Base-by-base conservation (phyloP, 2,888 invertebrate genomes). In the Xestia c-nigrum region DNA sequence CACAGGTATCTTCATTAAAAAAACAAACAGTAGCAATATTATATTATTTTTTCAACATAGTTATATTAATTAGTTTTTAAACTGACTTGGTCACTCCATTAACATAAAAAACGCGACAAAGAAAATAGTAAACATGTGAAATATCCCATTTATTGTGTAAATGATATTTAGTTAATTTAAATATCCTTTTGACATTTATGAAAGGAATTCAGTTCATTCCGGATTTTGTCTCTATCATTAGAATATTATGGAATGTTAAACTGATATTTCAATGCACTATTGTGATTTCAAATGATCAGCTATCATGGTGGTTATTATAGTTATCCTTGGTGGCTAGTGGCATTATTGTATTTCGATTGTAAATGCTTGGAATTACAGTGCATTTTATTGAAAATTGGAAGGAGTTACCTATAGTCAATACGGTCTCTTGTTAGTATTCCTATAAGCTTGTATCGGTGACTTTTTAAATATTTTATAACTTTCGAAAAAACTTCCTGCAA, bases 231-330 rank as follows among this genome's bases (percentile, higher is more conserved):
- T 80, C 3, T 43, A 43, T 7, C 14, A 21, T 38, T n/a, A 19
- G 14, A 50, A 38, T 55, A 57, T 31, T 59, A 12, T 19, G 63
- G 78, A 81, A 78, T 83, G 67, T n/a, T 52, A 14, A 47, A 77
- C 47, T 24, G 31, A 55, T 77, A 68, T 68, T 68, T 72, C 68
- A 81, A 78, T 65, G 40, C 83, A 31, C 57, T 68, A 68, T 81
- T 83, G 47, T 68, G 46, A 78, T 64, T 21, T 52, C 47, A 47
- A 81, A 78, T 64, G 6, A 70, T 76, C 46, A 64, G 57, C 59
- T 77, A 46, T 24, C 40, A 40, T 66, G 40, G 40, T 9, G 52
- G 16, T 76, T 61, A 82, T 68, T 40, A 59, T 40, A 40, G 40
- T 40, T 79, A 68, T 69, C 31, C 10, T 73, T 74, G 50, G 19